Evolutionary conservation across 2,888 invertebrate species (phyloP).

Genomic region (Diaperis boleti): DNA sequence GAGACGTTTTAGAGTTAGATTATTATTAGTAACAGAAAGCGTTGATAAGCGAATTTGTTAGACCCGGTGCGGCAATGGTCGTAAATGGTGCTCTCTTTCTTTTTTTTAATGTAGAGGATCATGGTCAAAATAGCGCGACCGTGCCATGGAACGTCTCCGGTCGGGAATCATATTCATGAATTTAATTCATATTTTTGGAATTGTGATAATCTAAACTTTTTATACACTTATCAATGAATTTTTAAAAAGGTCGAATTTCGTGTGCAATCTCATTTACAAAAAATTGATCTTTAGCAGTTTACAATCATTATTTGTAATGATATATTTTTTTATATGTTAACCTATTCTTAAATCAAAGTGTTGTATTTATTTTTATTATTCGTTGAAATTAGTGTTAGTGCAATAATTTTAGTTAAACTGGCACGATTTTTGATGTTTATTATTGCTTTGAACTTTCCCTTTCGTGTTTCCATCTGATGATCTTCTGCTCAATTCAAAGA

Average conservation of each 20-base stretch:
- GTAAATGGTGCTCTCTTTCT: constrained; percentile 34
- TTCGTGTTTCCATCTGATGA: constrained; percentile 36
- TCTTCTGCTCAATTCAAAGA: constrained; percentile 40
- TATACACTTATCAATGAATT: constrained; percentile 39
- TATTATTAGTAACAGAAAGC: background rate
- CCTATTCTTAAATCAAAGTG: constrained; percentile 57
- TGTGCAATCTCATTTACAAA: constrained; percentile 44
- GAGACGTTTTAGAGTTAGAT: constrained; percentile 20
- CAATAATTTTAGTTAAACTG: constrained; percentile 39
- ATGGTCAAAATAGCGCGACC: constrained; percentile 7
- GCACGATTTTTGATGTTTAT: constrained; percentile 21
- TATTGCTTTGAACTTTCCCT: constrained; percentile 22
- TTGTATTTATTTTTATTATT: constrained; percentile 54
- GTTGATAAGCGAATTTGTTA: background rate
- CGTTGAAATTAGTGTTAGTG: constrained; percentile 53
- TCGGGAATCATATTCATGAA: constrained; percentile 32
- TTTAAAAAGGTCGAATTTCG: constrained; percentile 39
- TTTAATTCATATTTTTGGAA: constrained; percentile 40
- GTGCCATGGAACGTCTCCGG: constrained; percentile 11
- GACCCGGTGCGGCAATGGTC: constrained; percentile 23
- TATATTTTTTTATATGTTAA: constrained; percentile 58
- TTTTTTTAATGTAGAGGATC: constrained; percentile 25
- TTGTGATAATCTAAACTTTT: constrained; percentile 45
- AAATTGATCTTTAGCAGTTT: constrained; percentile 43
- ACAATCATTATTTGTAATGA: constrained; percentile 51